A percentile compares a stretch with the other conserved stretches of the same genome.
Conservation (phyloP, 2,113 vertebrate genomes). For the Melanerpes aurifrons region DNA sequence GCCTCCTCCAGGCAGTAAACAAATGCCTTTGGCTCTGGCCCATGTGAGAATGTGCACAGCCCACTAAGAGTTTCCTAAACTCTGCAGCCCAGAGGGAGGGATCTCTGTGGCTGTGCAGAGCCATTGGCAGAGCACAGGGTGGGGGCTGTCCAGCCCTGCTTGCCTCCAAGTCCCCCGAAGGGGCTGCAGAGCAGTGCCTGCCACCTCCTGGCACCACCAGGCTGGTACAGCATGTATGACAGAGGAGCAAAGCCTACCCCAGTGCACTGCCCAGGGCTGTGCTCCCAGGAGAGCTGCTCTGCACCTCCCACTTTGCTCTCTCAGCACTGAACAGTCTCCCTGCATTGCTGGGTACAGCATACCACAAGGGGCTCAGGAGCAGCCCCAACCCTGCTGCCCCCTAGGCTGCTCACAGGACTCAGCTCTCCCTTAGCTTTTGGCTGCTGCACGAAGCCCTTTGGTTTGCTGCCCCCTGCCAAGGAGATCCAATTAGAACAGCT, state of each 20-base stretch:
- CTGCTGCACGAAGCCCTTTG: neutral
- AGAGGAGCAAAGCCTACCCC: neutral
- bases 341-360: neutral
- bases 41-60: slow-evolving; percentile 49
- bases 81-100: slow-evolving; percentile 14
- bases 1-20: slow-evolving; percentile 55
- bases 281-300: neutral
- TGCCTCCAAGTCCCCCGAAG: neutral
- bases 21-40: slow-evolving; percentile 46
- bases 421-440: neutral
- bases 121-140: neutral
- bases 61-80: slow-evolving; percentile 56
- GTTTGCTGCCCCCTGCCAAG: neutral
- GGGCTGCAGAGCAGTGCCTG: neutral
- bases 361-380: neutral
- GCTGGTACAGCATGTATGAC: accelerated
- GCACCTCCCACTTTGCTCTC: neutral
- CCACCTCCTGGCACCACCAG: neutral
- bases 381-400: neutral
- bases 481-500: slow-evolving; percentile 16
- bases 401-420: neutral
- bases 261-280: neutral
- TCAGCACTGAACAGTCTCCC: neutral
- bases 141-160: neutral
- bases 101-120: neutral